These are phyloP conservation scores for Pseudorectes ferrugineus DNA, from an alignment of 2,113 vertebrate genomes.

Conservation along the genomic window DNA sequence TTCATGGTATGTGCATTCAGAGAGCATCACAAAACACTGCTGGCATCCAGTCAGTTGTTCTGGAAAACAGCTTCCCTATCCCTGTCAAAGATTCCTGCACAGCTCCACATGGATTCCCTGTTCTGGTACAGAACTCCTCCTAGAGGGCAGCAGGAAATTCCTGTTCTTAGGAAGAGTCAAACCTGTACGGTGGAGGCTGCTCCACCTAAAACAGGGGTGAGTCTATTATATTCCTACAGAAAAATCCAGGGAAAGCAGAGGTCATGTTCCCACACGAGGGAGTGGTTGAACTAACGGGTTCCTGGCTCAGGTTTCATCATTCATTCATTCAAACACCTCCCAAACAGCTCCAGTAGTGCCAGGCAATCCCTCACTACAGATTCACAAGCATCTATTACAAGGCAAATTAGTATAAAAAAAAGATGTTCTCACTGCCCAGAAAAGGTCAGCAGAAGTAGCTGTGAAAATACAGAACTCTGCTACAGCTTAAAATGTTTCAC, in stretches of 20 bases:
- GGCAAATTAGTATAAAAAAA: background rate
- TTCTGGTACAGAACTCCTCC: background rate
- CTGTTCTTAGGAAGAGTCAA: background rate
- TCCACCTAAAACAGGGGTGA: background rate
- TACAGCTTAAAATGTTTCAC: background rate
- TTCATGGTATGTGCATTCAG: background rate
- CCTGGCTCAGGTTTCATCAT: background rate
- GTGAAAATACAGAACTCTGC: background rate
- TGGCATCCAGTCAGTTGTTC: background rate
- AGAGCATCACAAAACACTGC: background rate
- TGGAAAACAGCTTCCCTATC: background rate
- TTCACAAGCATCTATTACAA: fast-evolving
- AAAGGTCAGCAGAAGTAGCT: background rate
- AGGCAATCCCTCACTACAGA: background rate
- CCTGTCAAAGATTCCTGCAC: background rate
- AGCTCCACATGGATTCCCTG: background rate
- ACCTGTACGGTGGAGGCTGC: background rate
- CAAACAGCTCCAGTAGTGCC: background rate
- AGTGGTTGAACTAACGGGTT: background rate
- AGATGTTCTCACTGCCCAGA: background rate
- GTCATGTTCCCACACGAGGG: background rate
- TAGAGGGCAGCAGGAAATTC: background rate
- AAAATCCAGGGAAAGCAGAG: background rate
- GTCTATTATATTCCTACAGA: fast-evolving
- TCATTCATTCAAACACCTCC: background rate